These are phyloP conservation scores for Papilio protenor DNA, from an alignment of 2,888 invertebrate genomes.

Conservation along the genomic window DNA sequence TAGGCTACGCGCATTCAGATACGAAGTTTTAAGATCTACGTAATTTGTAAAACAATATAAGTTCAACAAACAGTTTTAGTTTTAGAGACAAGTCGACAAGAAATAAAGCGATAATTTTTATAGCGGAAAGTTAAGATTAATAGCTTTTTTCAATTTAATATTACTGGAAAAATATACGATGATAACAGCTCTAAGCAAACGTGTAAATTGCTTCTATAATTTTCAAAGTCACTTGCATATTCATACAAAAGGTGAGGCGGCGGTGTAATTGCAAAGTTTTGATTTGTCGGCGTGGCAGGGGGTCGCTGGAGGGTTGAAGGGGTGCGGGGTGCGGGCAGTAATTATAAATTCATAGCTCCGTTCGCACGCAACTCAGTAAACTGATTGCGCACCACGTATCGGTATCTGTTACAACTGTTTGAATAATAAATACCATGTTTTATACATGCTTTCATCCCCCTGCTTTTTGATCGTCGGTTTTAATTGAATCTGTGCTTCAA, in stretches of 20 bases:
- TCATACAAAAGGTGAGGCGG: conserved; percentile 15
- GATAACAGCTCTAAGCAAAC: neutral
- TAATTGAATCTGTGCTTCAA: neutral
- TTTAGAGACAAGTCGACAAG: neutral
- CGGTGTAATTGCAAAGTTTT: conserved; percentile 21
- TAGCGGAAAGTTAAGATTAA: neutral
- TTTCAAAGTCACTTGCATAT: conserved; percentile 15
- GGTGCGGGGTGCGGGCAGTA: neutral
- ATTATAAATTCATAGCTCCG: conserved; percentile 19
- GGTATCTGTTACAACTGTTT: conserved; percentile 20
- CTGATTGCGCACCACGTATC: conserved; percentile 19
- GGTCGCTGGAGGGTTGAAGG: neutral
- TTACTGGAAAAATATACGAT: neutral
- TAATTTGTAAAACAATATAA: neutral
- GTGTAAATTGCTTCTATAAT: conserved; percentile 8
- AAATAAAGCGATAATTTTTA: neutral
- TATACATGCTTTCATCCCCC: neutral
- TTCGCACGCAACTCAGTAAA: conserved; percentile 14
- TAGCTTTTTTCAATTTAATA: neutral
- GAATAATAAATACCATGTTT: conserved; percentile 12
- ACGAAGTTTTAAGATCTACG: neutral
- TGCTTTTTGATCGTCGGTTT: neutral
- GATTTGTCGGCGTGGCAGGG: conserved; percentile 9
- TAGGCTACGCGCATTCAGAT: neutral
- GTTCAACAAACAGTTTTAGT: neutral